Base-by-base conservation (phyloP, 2,113 vertebrate genomes). In the Fregetta grallaria region DNA sequence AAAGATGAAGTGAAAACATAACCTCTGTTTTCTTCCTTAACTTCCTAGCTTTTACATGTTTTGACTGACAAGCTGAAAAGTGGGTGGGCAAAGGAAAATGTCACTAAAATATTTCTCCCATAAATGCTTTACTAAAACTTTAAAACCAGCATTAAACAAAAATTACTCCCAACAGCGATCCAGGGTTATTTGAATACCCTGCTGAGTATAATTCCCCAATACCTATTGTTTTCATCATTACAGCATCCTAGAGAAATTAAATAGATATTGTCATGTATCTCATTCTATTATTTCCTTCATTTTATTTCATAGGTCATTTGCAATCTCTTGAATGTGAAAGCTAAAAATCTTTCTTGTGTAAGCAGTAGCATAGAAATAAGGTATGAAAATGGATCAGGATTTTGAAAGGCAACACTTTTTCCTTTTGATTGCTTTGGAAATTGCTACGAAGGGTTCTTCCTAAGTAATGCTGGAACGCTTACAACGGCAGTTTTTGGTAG, bases 241-340 rank as follows among this genome's bases (percentile, higher is more conserved):
- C 15, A 50, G n/a, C 30, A 80, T 88, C 26, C 62, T 26, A 44
- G 58, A 82, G 45, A 93, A 93, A 80, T 92, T 74, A 93, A 93
- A 79, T 58, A 76, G 38, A 27, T 77, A 62, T 88, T 83, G 50
- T 66, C 40, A 40, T 62, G 32, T 45, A 79, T 82, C 52, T 74
- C 42, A 19, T 92, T 88, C 75, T 59, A 16, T 77, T 93, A 79
- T 88, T 95, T 85, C 58, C n/a, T 86, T 82, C 56, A 63, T 84
- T 88, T 90, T 93, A 92, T 93, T 95, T 94, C 90, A 92, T 75
- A 94, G 90, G 63, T 93, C 81, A 83, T 95, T 96, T 92, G 52
- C 76, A 93, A n/a, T 77, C 73, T 80, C 49, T 86, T 94, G 56
- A 92, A 84, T 61, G 59, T 65, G 44, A 61, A 93, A 91, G 61